Conservation (phyloP, 2,888 invertebrate genomes). For the Drosophila gaucha region DNA sequence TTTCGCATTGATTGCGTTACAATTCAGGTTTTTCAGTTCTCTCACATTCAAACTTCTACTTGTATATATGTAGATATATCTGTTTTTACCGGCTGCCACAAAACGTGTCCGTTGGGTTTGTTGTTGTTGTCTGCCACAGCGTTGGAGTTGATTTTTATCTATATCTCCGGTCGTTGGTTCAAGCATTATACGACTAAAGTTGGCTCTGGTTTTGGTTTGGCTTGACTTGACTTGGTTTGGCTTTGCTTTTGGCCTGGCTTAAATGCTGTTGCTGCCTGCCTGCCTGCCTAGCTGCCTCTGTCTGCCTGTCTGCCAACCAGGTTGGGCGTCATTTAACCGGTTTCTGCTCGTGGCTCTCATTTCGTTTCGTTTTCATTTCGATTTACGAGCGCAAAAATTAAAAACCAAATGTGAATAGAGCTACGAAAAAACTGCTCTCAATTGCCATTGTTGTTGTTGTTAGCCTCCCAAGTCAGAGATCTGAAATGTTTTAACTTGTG, state of each 20-base stretch:
- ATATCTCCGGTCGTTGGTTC: slow-evolving; percentile 69
- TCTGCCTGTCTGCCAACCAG: slow-evolving; percentile 29
- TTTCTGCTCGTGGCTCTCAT: slow-evolving; percentile 57
- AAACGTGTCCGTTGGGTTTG: slow-evolving; percentile 71
- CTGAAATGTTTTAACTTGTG: slow-evolving; percentile 46
- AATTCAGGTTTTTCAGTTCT: slow-evolving; percentile 62
- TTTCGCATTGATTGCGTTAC: slow-evolving; percentile 81
- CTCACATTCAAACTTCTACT: slow-evolving; percentile 64
- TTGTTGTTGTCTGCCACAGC: slow-evolving; percentile 56
- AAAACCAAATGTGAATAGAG: slow-evolving; percentile 71
- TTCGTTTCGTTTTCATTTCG: slow-evolving; percentile 79
- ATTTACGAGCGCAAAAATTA: slow-evolving; percentile 78
- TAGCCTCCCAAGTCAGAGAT: slow-evolving; percentile 40
- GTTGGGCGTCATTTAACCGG: slow-evolving; percentile 63
- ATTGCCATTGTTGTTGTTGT: slow-evolving; percentile 35
- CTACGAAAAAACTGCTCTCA: slow-evolving; percentile 54
- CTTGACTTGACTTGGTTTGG: slow-evolving; percentile 25
- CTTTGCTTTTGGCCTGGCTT: slow-evolving; percentile 42
- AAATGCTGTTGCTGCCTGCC: slow-evolving; percentile 45
- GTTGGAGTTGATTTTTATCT: slow-evolving; percentile 78
- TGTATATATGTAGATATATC: slow-evolving; percentile 30
- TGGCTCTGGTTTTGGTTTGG: slow-evolving; percentile 33
- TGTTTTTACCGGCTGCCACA: slow-evolving; percentile 74
- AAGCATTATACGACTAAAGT: slow-evolving; percentile 56
- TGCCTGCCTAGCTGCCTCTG: slow-evolving; percentile 15